phyloP scores from a whole-genome alignment of 1,140 invertebrate species.

The Spodoptera frugiperda region DNA sequence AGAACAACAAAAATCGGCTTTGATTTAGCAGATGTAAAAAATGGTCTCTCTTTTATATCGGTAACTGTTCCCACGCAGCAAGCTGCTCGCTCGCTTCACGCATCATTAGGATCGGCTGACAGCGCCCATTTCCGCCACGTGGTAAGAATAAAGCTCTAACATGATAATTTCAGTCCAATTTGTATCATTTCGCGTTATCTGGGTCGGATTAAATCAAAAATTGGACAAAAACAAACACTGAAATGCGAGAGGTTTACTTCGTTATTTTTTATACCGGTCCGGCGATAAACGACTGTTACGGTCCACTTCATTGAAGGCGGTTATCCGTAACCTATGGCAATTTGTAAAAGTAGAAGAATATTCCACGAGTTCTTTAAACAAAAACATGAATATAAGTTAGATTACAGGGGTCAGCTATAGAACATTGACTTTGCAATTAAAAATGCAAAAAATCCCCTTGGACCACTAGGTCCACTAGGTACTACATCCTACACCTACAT shows the following conservation, averaged over 20 bases:
- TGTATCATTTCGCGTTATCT: constrained; percentile 4
- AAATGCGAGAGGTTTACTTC: background rate
- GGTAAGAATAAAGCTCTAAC: constrained; percentile 58
- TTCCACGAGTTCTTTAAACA: too few species aligned
- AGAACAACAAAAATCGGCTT: constrained; percentile 43
- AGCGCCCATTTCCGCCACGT: constrained; percentile 73
- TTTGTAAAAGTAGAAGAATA: too few species aligned
- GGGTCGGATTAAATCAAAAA: background rate
- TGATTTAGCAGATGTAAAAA: constrained; percentile 39
- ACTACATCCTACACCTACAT: too few species aligned
- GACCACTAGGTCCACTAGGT: too few species aligned
- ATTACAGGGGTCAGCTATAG: too few species aligned
- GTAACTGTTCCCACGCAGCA: constrained; percentile 68
- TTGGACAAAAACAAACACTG: background rate
- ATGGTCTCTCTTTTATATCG: constrained; percentile 53
- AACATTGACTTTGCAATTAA: too few species aligned
- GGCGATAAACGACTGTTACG: too few species aligned
- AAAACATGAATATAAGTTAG: too few species aligned
- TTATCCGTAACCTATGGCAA: too few species aligned
- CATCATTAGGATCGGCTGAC: constrained; percentile 64
- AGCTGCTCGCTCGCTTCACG: constrained; percentile 66
- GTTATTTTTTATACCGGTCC: background rate
- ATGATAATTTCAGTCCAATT: constrained; percentile 31
- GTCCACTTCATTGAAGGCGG: too few species aligned
- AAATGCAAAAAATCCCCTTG: too few species aligned